Evolutionary conservation across 2,797 vertebrate genomes (phyloP), one percentile per base, ranked within the genome.

Genomic region (Echeneis naucrates): DNA sequence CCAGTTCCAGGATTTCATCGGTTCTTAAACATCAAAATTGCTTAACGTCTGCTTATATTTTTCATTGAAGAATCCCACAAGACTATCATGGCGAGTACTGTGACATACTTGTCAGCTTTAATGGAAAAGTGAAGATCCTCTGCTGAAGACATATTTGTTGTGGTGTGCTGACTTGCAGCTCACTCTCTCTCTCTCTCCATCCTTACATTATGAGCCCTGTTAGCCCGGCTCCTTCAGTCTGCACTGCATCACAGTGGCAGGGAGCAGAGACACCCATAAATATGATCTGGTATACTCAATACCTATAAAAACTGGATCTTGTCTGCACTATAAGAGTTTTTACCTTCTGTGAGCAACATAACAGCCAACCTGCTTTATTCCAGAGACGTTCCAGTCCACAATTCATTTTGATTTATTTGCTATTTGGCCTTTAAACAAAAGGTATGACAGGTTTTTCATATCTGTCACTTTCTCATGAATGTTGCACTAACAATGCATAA

Each of bases 151-250:
- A 53, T 47, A 63, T 74, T 63, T 44, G 54, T 51, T 40, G 48
- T 26, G 21, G 13, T 61, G 12, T 69, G 53, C 57, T 64, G 80
- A 84, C 70, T 59, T 52, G 66, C 53, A 58, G 74, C 54, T 77
- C n/a, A n/a, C n/a, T n/a, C n/a, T n/a, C n/a, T n/a, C n/a, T n/a
- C n/a, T n/a, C 73, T 62, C 42, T 44, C 42, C 11, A 4, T 52
- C 44, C 77, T 81, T 87, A 74, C 70, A 84, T 85, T 79, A 85
- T 59, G 64, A 66, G 53, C 63, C 68, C 66, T 52, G 72, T 79
- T 79, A 69, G 59, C 30, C 64, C 1, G 44, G 55, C 21, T 75
- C 57, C 64, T 47, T 76, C 68, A 24, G 70, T 57, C 57, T 40
- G 67, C 78, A 65, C 81, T 75, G 55, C 72, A 69, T 62, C 68